Base-by-base conservation (phyloP, 2,797 vertebrate genomes). In the Hirundo rustica region DNA sequence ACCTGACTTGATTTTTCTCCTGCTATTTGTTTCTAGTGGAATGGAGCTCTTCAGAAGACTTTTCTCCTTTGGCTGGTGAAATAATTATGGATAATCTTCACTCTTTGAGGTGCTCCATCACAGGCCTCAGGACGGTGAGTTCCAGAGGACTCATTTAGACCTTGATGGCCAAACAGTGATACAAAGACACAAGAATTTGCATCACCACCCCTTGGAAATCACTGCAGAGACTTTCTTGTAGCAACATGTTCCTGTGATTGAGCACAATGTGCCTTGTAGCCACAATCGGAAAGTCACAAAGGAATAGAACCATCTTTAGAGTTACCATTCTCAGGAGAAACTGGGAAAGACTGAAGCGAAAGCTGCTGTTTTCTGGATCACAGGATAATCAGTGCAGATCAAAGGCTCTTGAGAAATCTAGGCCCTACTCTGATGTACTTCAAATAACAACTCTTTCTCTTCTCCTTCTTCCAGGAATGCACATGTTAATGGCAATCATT, bases 1-100 rank as follows among this genome's bases (percentile, higher is more conserved):
- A 62, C 50, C 50, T 96, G 72, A 95, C 78, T 95, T 30, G 51
- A 45, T 90, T 96, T 96, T 94, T 81, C 53, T 78, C 42, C 91
- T 92, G 44, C 53, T 86, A 5, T 93, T 97, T 96, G 48, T 96
- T 91, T 88, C 71, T 95, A 99, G 99, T 99, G 98, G 98, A 99
- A 97, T 99, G 99, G 99, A 99, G 99, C 97, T 98, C 97, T 96
- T 97, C 98, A 71, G 98, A 98, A 97, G 98, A 99, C 87, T 99
- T 99, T 96, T 99, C 98, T 54, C 98, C 99, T 95, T 97, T 98
- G 67, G 98, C 97, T 68, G 99, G 99, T 95, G 98, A 99, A 95
- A 96, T 97, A 93, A 97, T 99, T 80, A 85, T 99, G 97, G 99
- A 99, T 84, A 98, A 99, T 94, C 98, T 99, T 71, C 98, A 98